Evolutionary conservation across 2,888 invertebrate species (phyloP).

Genomic region (Caradrina clavipalpis): DNA sequence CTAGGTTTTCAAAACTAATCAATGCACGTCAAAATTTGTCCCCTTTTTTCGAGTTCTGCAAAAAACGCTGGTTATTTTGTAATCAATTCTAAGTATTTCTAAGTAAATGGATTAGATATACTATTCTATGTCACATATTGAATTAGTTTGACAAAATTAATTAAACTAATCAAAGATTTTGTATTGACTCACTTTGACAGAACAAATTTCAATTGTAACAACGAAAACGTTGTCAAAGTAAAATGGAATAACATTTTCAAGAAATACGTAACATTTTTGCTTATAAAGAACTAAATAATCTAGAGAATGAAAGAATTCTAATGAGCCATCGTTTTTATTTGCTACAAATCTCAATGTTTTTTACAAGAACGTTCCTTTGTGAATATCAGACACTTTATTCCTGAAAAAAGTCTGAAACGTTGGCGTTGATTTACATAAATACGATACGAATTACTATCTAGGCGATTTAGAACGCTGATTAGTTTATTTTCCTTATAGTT

Average conservation of each 20-base stretch:
- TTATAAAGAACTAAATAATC: slow-evolving; percentile 1
- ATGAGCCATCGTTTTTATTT: slow-evolving; percentile 14
- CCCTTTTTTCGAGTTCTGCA: no score
- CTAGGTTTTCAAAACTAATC: no score
- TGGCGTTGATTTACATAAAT: slow-evolving; percentile 54
- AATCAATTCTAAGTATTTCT: no score
- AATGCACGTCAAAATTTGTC: no score
- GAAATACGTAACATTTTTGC: neutral
- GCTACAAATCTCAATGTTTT: slow-evolving; percentile 26
- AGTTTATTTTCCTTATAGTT: slow-evolving; percentile 18
- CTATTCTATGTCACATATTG: no score
- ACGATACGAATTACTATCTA: slow-evolving; percentile 33
- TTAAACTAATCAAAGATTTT: neutral
- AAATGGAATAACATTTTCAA: neutral
- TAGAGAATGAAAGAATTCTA: slow-evolving; percentile 3
- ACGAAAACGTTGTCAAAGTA: neutral
- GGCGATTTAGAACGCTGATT: slow-evolving; percentile 41
- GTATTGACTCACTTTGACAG: neutral
- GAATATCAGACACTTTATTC: slow-evolving; percentile 29
- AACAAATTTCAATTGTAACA: neutral
- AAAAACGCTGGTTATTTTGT: no score
- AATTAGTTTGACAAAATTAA: no score
- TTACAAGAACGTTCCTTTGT: slow-evolving; percentile 15
- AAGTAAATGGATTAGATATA: no score
- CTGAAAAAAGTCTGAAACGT: slow-evolving; percentile 27